Conservation (phyloP, 2,888 invertebrate species). For the Mylabris sibirica region DNA sequence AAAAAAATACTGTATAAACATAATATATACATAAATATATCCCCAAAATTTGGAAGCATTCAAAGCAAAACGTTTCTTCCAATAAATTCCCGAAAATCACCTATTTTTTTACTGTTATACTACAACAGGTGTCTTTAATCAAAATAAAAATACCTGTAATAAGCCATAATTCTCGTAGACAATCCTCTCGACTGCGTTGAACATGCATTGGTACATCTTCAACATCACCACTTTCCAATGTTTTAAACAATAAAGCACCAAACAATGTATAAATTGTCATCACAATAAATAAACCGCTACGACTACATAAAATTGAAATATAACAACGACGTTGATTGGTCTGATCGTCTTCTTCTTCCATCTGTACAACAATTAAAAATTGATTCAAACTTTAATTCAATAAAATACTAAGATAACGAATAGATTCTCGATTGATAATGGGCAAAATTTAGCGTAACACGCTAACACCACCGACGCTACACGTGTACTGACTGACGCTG, state of each 20-base stretch:
- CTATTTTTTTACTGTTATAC: no score
- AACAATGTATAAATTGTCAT: constrained; percentile 58
- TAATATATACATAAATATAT: no score
- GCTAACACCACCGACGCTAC: not conserved
- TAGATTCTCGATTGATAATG: no score
- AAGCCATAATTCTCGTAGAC: constrained; percentile 77
- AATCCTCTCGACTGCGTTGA: constrained; percentile 61
- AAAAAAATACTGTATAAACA: no score
- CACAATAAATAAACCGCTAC: constrained; percentile 55
- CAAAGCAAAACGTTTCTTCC: no score
- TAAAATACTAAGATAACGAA: no score
- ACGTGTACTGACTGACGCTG: not conserved
- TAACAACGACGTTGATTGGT: constrained; percentile 38
- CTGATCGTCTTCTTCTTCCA: constrained; percentile 47
- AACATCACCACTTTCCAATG: constrained; percentile 55
- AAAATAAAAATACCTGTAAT: constrained; percentile 86
- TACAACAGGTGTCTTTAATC: no score
- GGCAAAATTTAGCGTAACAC: no score
- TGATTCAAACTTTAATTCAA: not conserved
- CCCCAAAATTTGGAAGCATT: no score
- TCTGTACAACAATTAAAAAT: constrained; percentile 46
- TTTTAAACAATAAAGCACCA: constrained; percentile 58
- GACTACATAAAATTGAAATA: constrained; percentile 57
- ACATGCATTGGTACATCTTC: constrained; percentile 47
- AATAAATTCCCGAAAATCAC: no score